Base-by-base conservation (phyloP, 2,888 invertebrate genomes). In the Crepidodera aurea region DNA sequence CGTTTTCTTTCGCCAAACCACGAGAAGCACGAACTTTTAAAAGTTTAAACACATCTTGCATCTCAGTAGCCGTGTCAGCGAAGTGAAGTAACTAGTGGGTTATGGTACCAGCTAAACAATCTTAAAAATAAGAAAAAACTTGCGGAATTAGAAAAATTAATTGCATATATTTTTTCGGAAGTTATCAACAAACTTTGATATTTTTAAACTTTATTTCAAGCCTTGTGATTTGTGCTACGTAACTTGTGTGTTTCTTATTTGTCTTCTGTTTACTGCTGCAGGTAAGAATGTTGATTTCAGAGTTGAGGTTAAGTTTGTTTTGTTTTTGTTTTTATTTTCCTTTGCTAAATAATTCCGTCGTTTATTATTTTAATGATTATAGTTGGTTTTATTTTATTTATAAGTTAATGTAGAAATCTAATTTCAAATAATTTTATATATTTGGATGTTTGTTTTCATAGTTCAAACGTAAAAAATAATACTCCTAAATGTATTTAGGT, bases 191-290 rank as follows among this genome's bases (percentile, higher is more conserved):
- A 51, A 42, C 51, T 34, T 34, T 16, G 13, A 10, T 10, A 13
- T 37, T 39, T 51, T 39, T 18, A 22, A 53, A n/a, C 7, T 51
- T 29, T 15, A 16, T 50, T 50, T 37, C 22, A 19, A 13, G 51
- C 40, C 8, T 51, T 54, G 60, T 60, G 60, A 39, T 48, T 18
- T 19, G 53, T 51, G 53, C 37, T 54, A 32, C 39, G 29, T 54
- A 53, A 48, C 48, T 60, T 19, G 34, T 42, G 32, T n/a, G 29
- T 29, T 44, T 40, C 15, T n/a, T 25, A 10, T 16, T 44, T 16
- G n/a, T 40, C 13, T 37, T 12, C n/a, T 18, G 40, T 10, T 18
- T 2, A 15, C 15, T 53, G 15, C 3, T 13, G 27, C 51, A 51
- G 46, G 29, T 29, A 39, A 46, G 53, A 29, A 27, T 13, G 54